phyloP scores from a whole-genome alignment of 2,888 invertebrate species.

The Drosophila barbarae region DNA sequence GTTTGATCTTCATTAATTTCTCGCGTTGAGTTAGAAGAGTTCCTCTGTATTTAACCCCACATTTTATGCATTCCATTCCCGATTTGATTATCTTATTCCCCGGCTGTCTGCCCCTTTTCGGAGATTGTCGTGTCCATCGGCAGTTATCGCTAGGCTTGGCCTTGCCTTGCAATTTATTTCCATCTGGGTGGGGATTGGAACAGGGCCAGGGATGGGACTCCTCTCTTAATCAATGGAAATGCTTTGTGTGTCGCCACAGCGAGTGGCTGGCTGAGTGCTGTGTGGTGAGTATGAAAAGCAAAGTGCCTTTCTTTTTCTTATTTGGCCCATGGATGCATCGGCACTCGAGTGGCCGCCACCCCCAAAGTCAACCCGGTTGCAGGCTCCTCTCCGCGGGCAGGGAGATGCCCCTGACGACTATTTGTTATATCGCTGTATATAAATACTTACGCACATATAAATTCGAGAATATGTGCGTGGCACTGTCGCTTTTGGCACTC shows the following conservation, averaged over 20 bases:
- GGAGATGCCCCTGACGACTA: constrained; percentile 58
- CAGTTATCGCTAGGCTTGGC: constrained; percentile 65
- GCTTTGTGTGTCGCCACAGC: constrained; percentile 54
- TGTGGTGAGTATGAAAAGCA: constrained; percentile 25
- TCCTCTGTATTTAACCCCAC: constrained; percentile 10
- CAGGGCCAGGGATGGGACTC: constrained; percentile 23
- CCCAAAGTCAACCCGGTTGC: constrained; percentile 50
- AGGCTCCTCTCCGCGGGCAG: constrained; percentile 25
- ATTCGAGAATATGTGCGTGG: constrained; percentile 26
- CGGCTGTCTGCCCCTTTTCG: constrained; percentile 22
- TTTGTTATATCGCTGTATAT: constrained; percentile 33
- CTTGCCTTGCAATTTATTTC: constrained; percentile 51
- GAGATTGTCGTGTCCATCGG: constrained; percentile 63
- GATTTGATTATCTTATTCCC: constrained; percentile 40
- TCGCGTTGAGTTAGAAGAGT: background rate
- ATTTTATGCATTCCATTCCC: constrained; percentile 38
- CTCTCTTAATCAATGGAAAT: constrained; percentile 63
- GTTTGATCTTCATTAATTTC: background rate
- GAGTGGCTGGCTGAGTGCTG: constrained; percentile 36
- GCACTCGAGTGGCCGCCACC: constrained; percentile 50
- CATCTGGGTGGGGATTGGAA: constrained; percentile 26
- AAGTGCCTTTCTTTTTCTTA: constrained; percentile 32
- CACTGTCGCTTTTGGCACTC: constrained; percentile 71
- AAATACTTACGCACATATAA: constrained; percentile 17
- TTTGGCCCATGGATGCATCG: constrained; percentile 65